Percentiles rank a stretch among this genome's conserved stretches.
These are phyloP conservation scores for Hirtodrosophila confusa DNA, from an alignment of 2,888 invertebrate genomes.

Conservation along the genomic window DNA sequence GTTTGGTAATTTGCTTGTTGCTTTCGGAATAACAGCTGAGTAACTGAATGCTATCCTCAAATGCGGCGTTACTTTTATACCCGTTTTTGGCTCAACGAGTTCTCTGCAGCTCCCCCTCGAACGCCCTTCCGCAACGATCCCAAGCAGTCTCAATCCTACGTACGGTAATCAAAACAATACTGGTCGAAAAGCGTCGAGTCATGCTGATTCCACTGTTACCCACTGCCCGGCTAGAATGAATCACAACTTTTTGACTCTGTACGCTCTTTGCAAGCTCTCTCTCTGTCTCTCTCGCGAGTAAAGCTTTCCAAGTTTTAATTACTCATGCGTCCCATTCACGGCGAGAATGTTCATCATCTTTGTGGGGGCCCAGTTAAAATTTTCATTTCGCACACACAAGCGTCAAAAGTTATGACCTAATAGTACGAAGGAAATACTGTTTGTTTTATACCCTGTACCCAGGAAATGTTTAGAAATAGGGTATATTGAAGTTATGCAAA, in stretches of 20 bases:
- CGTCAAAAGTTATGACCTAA: no score
- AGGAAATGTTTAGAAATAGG: no score
- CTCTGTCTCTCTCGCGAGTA: not conserved
- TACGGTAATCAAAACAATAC: not conserved
- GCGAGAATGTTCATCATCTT: no score
- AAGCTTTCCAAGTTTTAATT: no score
- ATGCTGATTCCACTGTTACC: conserved; percentile 35
- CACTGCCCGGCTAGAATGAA: conserved; percentile 5
- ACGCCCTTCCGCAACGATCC: not conserved
- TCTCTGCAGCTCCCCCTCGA: no score
- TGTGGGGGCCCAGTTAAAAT: no score
- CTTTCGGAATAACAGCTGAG: not conserved
- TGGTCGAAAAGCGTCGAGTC: conserved; percentile 26
- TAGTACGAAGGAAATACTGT: no score
- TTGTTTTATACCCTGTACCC: no score
- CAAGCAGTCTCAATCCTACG: no score
- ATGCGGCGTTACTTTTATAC: conserved; percentile 25
- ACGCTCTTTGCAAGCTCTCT: not conserved
- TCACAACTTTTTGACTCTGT: conserved; percentile 1
- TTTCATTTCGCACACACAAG: no score
- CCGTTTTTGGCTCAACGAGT: not conserved
- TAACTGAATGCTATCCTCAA: conserved; percentile 13
- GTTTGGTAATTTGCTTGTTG: not conserved
- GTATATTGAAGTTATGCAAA: no score
- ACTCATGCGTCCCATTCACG: no score